Evolutionary conservation across 2,113 vertebrate species (phyloP).

Genomic region (Catharus minimus): DNA sequence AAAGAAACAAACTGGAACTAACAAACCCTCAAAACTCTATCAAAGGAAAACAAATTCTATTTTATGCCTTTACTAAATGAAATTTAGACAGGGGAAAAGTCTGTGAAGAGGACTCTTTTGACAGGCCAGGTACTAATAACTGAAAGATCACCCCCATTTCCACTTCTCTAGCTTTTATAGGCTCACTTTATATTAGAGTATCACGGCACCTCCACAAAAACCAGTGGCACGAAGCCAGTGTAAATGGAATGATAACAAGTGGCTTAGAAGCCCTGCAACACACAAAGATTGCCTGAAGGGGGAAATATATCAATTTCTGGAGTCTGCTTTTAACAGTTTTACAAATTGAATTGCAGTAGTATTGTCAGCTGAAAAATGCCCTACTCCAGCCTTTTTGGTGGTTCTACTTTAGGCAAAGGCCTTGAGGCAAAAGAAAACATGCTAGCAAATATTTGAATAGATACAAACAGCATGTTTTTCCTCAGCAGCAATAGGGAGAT

Average conservation of each 20-base stretch:
- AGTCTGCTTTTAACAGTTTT: neutral
- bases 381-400: neutral
- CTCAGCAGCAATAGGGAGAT: neutral
- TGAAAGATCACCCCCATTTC: neutral
- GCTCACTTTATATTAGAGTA: neutral
- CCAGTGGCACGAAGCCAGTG: neutral
- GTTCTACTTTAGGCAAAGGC: neutral
- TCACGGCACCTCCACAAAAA: neutral
- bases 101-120: neutral
- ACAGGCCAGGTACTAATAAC: neutral
- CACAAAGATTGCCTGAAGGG: neutral
- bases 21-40: neutral
- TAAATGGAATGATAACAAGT: slow-evolving; percentile 9
- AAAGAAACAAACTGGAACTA: neutral
- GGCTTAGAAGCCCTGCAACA: neutral
- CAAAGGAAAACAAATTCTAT: neutral
- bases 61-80: neutral
- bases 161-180: neutral
- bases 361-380: neutral
- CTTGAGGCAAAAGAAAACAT: neutral
- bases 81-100: neutral
- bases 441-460: neutral
- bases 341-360: slow-evolving; percentile 25
- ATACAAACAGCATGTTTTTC: neutral
- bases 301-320: neutral